Evolutionary conservation across 2,888 invertebrate genomes (phyloP).

Genomic region (Eurois occulta): DNA sequence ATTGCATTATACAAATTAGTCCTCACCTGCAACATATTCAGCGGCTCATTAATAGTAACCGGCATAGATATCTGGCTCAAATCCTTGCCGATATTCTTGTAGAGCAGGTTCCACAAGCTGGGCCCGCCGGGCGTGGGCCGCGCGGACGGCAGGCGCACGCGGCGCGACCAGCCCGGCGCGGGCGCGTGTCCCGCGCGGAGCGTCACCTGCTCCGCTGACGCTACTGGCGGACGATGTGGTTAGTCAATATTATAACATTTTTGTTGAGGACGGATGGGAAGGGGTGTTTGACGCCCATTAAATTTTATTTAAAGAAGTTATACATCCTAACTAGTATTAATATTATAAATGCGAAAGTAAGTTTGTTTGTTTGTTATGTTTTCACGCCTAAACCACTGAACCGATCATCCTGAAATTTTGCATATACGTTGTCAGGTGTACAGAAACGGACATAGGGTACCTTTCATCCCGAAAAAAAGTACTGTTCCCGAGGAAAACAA

Average conservation of each 20-base stretch:
- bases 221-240: conserved; percentile 66
- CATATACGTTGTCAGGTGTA: too few relatives aligned
- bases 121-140: conserved; percentile 94
- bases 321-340: too few relatives aligned
- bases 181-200: conserved; percentile 66
- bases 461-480: too few relatives aligned
- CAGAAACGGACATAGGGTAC: too few relatives aligned
- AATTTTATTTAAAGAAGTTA: too few relatives aligned
- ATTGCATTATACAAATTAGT: background rate
- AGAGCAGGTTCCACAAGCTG: conserved; percentile 94
- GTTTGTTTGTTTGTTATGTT: too few relatives aligned
- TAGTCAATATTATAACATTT: background rate
- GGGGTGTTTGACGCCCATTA: conserved; percentile 17
- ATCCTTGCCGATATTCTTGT: conserved; percentile 96
- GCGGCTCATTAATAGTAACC: conserved; percentile 95
- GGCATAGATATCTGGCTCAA: conserved; percentile 96
- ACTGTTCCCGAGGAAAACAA: too few relatives aligned
- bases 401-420: too few relatives aligned
- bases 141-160: conserved; percentile 93
- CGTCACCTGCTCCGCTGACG: conserved; percentile 77
- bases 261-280: background rate
- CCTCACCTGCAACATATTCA: conserved; percentile 94
- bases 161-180: conserved; percentile 82
- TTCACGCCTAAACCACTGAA: too few relatives aligned
- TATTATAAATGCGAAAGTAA: too few relatives aligned